Conservation (phyloP, 2,113 vertebrate genomes). For the Choloepus hoffmanni region DNA sequence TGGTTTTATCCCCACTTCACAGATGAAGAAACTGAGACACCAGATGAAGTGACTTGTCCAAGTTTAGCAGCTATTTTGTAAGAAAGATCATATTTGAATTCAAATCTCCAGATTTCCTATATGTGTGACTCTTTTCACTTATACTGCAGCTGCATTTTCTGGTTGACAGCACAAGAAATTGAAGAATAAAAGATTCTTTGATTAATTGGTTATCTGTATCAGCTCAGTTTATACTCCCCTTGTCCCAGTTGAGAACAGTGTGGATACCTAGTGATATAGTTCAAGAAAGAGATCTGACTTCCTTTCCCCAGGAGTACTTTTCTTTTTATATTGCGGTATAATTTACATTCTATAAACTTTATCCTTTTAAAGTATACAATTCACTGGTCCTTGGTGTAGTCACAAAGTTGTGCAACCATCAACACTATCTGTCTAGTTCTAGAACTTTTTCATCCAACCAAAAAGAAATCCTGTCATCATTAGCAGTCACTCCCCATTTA, state of each 20-base stretch:
- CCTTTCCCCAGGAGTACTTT: neutral
- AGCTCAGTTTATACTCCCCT: neutral
- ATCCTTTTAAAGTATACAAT: neutral
- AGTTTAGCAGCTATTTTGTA: neutral
- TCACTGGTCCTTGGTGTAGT: neutral
- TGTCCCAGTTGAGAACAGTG: neutral
- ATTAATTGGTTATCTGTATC: neutral
- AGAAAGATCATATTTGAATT: neutral
- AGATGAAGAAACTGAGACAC: neutral
- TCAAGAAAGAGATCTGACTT: slow-evolving; percentile 42
- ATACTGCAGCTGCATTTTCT: neutral
- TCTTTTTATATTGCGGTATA: neutral
- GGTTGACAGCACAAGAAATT: neutral
- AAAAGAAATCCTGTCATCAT: neutral
- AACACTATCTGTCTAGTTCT: neutral
- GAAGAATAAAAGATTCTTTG: neutral
- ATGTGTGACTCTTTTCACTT: neutral
- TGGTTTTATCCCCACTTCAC: slow-evolving; percentile 25
- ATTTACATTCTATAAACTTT: neutral
- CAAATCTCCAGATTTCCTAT: neutral
- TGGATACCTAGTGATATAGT: neutral
- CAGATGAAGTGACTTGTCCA: neutral
- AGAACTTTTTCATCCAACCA: neutral
- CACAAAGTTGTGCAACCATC: neutral
- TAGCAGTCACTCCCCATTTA: neutral